A percentile compares a stretch with the other conserved stretches of the same genome.
Conservation (phyloP, 2,113 vertebrate genomes). For the Chroicocephalus ridibundus region DNA sequence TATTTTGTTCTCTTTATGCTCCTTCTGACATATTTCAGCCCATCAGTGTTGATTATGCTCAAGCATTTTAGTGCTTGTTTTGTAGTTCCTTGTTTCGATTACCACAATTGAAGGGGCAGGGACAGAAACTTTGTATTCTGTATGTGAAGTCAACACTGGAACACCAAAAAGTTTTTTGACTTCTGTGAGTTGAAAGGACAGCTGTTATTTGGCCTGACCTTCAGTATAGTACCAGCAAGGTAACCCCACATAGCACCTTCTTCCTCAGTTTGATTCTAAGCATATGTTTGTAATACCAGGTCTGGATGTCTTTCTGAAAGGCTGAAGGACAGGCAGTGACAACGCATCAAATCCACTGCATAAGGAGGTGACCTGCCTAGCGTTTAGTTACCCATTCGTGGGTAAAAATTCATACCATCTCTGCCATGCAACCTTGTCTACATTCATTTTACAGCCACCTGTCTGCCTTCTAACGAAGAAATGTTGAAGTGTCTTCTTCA, state of each 20-base stretch:
- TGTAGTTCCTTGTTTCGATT: neutral
- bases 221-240: neutral
- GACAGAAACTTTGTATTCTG: neutral
- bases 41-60: neutral
- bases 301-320: neutral
- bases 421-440: neutral
- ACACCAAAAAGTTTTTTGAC: neutral
- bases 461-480: neutral
- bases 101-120: neutral
- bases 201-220: neutral
- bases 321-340: neutral
- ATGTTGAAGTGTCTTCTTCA: neutral
- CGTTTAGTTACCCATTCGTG: neutral
- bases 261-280: neutral
- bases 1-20: neutral
- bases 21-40: neutral
- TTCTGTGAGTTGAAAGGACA: neutral
- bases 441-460: neutral
- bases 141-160: neutral
- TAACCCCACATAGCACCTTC: neutral
- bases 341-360: neutral
- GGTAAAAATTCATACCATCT: neutral
- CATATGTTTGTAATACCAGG: accelerated
- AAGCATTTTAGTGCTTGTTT: neutral
- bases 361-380: neutral